These are phyloP conservation scores for Hylomyscus alleni DNA, from an alignment of 2,797 vertebrate species.

Conservation along the genomic window DNA sequence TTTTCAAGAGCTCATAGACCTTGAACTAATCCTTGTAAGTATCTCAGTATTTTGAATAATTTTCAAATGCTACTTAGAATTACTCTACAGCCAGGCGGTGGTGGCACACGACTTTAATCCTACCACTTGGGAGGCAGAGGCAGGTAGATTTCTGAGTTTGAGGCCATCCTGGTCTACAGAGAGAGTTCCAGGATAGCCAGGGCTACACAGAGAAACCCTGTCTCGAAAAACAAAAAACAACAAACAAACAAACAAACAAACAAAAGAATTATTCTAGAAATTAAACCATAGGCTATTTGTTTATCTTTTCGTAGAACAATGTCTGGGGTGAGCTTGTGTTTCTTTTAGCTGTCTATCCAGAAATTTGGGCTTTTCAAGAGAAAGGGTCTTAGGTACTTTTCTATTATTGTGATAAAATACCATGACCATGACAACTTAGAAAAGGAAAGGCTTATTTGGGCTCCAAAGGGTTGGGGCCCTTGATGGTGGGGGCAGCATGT, in stretches of 20 bases:
- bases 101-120: too few species aligned
- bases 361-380: conserved; percentile 27
- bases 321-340: not conserved
- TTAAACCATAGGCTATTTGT: not conserved
- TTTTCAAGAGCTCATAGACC: conserved; percentile 30
- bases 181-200: too few species aligned
- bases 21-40: conserved; percentile 56
- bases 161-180: too few species aligned
- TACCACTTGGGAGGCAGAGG: too few species aligned
- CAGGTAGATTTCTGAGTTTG: too few species aligned
- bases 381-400: not conserved
- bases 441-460: not conserved
- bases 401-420: not conserved
- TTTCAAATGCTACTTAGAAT: conserved; percentile 47
- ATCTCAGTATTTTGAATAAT: not conserved
- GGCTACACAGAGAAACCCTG: too few species aligned
- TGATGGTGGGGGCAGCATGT: not conserved
- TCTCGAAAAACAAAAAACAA: too few species aligned
- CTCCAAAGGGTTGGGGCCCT: not conserved
- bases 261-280: conserved; percentile 41
- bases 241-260: too few species aligned
- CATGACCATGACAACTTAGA: not conserved
- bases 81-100: too few species aligned
- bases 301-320: not conserved
- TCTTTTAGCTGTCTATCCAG: not conserved